Conservation (phyloP, 2,797 vertebrate species). For the Enteromius thamalakanensis region DNA sequence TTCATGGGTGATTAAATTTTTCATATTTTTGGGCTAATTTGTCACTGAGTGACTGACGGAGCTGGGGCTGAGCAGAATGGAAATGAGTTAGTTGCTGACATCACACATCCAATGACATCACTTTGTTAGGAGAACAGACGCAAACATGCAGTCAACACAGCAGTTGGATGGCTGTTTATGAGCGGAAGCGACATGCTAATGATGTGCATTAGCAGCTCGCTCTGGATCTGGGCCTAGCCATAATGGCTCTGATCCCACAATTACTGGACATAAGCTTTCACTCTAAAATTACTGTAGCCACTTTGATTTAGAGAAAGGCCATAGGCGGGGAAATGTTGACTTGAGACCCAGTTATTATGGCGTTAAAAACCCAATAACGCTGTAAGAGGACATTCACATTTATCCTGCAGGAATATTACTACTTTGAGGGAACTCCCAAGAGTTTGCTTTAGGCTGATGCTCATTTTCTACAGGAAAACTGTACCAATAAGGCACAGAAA, state of each 20-base stretch:
- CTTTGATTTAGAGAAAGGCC: conserved; percentile 37
- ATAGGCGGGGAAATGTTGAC: conserved; percentile 25
- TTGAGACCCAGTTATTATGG: conserved; percentile 33
- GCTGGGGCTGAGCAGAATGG: conserved; percentile 45
- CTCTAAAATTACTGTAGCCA: conserved; percentile 35
- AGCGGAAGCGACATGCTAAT: conserved; percentile 25
- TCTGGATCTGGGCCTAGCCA: conserved; percentile 12
- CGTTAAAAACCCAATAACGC: conserved; percentile 34
- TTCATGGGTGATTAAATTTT: conserved; percentile 83
- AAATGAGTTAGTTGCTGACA: conserved; percentile 50
- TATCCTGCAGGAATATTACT: conserved; percentile 28
- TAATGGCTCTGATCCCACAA: conserved; percentile 36
- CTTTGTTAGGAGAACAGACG: conserved; percentile 15
- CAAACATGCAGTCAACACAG: conserved; percentile 34
- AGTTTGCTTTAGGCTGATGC: conserved; percentile 29
- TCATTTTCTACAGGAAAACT: conserved; percentile 21
- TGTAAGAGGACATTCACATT: conserved; percentile 14
- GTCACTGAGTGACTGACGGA: conserved; percentile 80
- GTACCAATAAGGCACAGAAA: conserved; percentile 1
- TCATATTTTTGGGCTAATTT: conserved; percentile 90
- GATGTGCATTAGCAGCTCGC: conserved; percentile 28
- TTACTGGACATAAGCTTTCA: conserved; percentile 37
- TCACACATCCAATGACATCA: conserved; percentile 27
- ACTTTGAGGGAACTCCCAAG: conserved; percentile 19
- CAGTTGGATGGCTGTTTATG: background rate